Evolutionary conservation across 2,888 invertebrate genomes (phyloP).

Genomic region (Cremastinae sp.): DNA sequence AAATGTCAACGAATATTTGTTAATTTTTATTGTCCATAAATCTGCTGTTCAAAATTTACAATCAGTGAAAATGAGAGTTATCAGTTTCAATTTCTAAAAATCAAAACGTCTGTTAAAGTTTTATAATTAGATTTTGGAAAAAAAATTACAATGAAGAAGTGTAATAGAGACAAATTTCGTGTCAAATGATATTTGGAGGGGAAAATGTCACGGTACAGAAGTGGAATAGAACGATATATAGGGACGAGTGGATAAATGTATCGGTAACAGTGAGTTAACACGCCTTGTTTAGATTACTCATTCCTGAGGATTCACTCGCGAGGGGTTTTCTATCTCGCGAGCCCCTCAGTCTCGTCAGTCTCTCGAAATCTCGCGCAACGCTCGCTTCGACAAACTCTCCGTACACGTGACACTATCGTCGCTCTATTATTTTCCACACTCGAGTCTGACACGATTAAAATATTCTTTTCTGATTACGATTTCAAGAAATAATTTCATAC

Average conservation of each 20-base stretch:
- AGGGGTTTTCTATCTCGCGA: constrained; percentile 34
- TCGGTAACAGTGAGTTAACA: constrained; percentile 21
- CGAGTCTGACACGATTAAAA: neutral
- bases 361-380: constrained; percentile 55
- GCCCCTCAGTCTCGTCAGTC: constrained; percentile 57
- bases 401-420: neutral
- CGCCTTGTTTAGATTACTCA: constrained; percentile 30
- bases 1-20: too few relatives aligned
- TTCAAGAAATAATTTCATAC: too few relatives aligned
- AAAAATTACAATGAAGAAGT: too few relatives aligned
- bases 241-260: constrained; percentile 33
- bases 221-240: too few relatives aligned
- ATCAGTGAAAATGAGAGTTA: constrained; percentile 12
- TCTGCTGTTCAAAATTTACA: too few relatives aligned
- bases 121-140: too few relatives aligned
- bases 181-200: too few relatives aligned
- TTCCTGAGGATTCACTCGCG: constrained; percentile 56
- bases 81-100: neutral
- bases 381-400: constrained; percentile 37
- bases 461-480: too few relatives aligned
- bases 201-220: too few relatives aligned
- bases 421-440: neutral
- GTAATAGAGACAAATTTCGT: too few relatives aligned
- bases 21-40: too few relatives aligned
- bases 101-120: too few relatives aligned